A percentile compares a stretch with the other conserved stretches of the same genome.
phyloP scores from a whole-genome alignment of 2,113 vertebrate genomes.

The Kobus ellipsiprymnus region DNA sequence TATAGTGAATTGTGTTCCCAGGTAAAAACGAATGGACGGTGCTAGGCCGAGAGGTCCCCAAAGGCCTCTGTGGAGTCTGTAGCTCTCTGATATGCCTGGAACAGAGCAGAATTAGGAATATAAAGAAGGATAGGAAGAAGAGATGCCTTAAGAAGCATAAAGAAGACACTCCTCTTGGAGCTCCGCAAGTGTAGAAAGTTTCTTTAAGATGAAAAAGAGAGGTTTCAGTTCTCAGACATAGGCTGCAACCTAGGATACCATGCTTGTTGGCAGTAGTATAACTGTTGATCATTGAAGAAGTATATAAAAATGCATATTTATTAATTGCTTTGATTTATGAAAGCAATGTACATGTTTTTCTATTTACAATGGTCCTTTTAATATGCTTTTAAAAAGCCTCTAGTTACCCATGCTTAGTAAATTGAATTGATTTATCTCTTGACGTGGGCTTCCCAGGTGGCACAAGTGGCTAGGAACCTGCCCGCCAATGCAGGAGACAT shows the following conservation, averaged over 20 bases:
- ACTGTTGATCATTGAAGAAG: not conserved
- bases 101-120: not conserved
- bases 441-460: not conserved
- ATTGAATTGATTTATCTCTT: not conserved
- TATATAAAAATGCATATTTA: slow-evolving; percentile 35
- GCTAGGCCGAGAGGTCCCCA: not conserved
- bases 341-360: not conserved
- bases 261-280: not conserved
- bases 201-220: not conserved
- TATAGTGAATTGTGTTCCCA: not conserved
- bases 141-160: not conserved
- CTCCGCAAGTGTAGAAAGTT: not conserved
- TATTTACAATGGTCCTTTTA: not conserved
- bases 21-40: not conserved
- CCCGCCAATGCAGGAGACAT: not conserved
- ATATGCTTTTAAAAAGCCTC: slow-evolving; percentile 4
- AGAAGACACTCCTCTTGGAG: not conserved
- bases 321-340: not conserved
- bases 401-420: not conserved
- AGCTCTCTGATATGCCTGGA: not conserved
- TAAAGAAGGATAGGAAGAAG: not conserved
- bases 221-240: not conserved
- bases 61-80: not conserved
- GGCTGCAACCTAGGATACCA: not conserved
- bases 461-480: not conserved